Evolutionary conservation across 92 coral and sea anemone genomes (phyloP).

Genomic region (Heliopora coerulea): DNA sequence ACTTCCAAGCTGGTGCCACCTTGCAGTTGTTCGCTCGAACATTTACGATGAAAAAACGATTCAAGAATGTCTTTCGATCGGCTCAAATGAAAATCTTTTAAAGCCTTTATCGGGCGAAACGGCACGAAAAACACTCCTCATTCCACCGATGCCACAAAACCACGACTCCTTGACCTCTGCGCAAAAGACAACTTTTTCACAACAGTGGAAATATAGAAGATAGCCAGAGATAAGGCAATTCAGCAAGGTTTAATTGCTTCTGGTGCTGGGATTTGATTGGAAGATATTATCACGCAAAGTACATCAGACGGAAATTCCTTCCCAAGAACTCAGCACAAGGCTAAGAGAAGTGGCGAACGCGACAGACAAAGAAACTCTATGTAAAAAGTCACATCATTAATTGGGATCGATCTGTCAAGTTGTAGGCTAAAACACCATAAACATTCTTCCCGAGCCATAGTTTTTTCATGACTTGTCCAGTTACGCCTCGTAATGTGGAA

Average conservation of each 20-base stretch:
- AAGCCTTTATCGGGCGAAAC: background rate
- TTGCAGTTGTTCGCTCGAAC: background rate
- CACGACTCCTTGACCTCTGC: background rate
- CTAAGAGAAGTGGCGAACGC: background rate
- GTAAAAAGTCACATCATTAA: background rate
- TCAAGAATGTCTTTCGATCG: background rate
- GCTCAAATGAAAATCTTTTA: background rate
- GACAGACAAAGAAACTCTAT: background rate
- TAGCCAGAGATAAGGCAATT: slow-evolving; percentile 10
- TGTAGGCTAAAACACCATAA: too few species aligned
- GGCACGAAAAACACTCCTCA: background rate
- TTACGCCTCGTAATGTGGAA: background rate
- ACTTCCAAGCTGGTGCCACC: background rate
- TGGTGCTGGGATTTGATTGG: slow-evolving; percentile 18
- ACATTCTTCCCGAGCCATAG: too few species aligned
- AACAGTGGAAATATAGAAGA: slow-evolving; percentile 8
- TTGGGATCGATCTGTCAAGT: background rate
- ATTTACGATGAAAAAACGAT: background rate
- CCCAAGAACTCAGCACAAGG: background rate
- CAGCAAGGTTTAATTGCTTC: slow-evolving; percentile 39
- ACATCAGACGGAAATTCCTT: slow-evolving; percentile 7
- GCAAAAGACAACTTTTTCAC: slow-evolving; percentile 13
- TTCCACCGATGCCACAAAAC: background rate
- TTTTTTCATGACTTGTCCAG: too few species aligned
- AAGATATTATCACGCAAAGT: slow-evolving; percentile 19